Base-by-base conservation (phyloP, 2,113 vertebrate genomes). In the Aegithalos caudatus region DNA sequence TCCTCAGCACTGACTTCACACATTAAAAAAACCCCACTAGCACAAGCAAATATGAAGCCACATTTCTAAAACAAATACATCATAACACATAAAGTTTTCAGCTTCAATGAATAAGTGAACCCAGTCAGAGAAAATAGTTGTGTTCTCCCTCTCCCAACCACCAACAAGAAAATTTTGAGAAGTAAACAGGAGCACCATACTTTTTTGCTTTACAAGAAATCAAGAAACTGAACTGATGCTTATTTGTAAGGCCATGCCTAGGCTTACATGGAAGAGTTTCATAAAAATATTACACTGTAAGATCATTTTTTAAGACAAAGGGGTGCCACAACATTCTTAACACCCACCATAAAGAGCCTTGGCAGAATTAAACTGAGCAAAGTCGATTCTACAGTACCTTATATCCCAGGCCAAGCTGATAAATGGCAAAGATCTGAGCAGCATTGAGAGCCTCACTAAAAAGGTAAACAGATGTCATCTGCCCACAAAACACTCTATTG, bases 391-490 rank as follows among this genome's bases (percentile, higher is more conserved):
- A 81, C 67, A 66, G 35, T 97, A 99, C 99, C 99, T 99, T 99
- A 97, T 99, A 99, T 77, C 99, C 98, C 45, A 99, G 98, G 35
- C 99, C 99, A 93, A 99, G 97, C 90, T 99, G 99, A 98, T 99
- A 99, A 97, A 99, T 99, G 37, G 99, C 99, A 97, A 99, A 98
- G 92, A 99, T 99, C 96, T 99, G 99, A 97, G 99, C 99, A 47
- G 99, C 99, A 56, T 99, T 99, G 85, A 99, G 99, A 89, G 99
- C 98, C 91, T 99, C 99, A 91, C 98, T 99, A 56, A 99, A 99
- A 93, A 99, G 98, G 97, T 99, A 99, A 92, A 99, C 99, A 3
- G 99, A 98, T 51, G 99, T 99, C 99, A 99, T 99, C 96, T 99
- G 99, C 54, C 99, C 99, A 91, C 99, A 99, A 95, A 99, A 99